phyloP scores from a whole-genome alignment of 2,888 invertebrate species.

The Agelastica alni region DNA sequence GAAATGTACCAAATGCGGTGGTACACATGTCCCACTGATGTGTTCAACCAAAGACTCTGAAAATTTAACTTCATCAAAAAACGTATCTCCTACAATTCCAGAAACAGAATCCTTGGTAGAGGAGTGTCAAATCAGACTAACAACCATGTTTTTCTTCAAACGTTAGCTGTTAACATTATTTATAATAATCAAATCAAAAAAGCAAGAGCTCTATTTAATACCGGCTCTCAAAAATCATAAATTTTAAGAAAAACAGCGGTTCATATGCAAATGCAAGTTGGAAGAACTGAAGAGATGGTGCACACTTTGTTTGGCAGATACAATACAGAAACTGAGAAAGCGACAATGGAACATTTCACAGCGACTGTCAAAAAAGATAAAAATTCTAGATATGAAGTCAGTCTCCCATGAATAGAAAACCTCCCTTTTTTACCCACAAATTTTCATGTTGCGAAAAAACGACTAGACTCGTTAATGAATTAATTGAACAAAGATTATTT shows the following conservation, averaged over 20 bases:
- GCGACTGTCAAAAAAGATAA: conserved; percentile 31
- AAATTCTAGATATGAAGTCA: conserved; percentile 39
- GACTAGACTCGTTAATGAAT: too few species aligned
- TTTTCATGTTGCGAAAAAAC: background rate
- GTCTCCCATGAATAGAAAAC: conserved; percentile 39
- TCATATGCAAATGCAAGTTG: background rate
- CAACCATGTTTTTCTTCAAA: background rate
- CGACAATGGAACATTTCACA: conserved; percentile 20
- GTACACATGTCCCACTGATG: too few species aligned
- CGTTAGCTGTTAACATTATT: background rate
- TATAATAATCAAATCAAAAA: background rate
- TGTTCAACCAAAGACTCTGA: too few species aligned
- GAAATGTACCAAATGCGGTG: too few species aligned
- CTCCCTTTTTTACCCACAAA: conserved; percentile 32
- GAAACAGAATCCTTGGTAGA: too few species aligned
- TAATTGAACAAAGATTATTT: background rate
- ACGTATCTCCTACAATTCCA: too few species aligned
- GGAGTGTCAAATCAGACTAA: too few species aligned
- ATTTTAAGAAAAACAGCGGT: conserved; percentile 44
- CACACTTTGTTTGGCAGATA: conserved; percentile 37
- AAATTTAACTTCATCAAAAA: too few species aligned
- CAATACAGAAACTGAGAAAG: conserved; percentile 2
- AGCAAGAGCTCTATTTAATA: conserved; percentile 47
- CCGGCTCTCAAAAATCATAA: conserved; percentile 48
- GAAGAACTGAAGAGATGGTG: conserved; percentile 38